Conservation (phyloP, 37 sponge, comb jelly and placozoan species). For the Ephydatia muelleri region DNA sequence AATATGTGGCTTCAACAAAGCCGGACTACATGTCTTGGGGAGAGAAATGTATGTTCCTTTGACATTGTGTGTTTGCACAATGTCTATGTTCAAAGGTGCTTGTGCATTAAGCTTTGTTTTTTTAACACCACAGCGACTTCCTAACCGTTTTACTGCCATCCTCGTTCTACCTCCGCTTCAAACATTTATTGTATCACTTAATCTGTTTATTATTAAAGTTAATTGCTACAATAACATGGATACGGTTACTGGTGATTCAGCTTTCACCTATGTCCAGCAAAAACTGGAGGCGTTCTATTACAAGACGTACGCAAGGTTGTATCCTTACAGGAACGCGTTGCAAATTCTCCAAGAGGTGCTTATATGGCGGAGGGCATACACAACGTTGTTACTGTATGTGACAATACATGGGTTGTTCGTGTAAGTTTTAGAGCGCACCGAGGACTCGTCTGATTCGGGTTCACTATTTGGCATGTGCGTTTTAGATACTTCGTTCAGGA, state of each 20-base stretch:
- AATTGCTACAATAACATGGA: too few relatives aligned
- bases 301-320: conserved; percentile 3
- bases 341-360: conserved; percentile 39
- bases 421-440: conserved; percentile 16
- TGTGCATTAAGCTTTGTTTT: not conserved
- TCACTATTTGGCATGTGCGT: not conserved
- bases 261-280: conserved; percentile 10
- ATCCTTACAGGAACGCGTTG: conserved; percentile 7
- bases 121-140: too few relatives aligned
- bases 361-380: conserved; percentile 37
- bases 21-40: conserved; percentile 82
- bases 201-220: too few relatives aligned
- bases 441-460: too few relatives aligned
- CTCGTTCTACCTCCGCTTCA: too few relatives aligned
- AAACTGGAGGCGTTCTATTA: conserved; percentile 36
- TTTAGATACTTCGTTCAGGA: too few relatives aligned
- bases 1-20: conserved; percentile 90
- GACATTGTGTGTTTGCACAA: conserved; percentile 5
- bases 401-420: conserved; percentile 43
- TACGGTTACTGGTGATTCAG: too few relatives aligned
- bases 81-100: not conserved
- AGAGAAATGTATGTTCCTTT: conserved; percentile 5
- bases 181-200: conserved; percentile 8
- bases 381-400: conserved; percentile 19
- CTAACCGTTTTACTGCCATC: too few relatives aligned